These are phyloP conservation scores for Diabrotica virgifera DNA, from an alignment of 1,140 invertebrate species.

Conservation along the genomic window DNA sequence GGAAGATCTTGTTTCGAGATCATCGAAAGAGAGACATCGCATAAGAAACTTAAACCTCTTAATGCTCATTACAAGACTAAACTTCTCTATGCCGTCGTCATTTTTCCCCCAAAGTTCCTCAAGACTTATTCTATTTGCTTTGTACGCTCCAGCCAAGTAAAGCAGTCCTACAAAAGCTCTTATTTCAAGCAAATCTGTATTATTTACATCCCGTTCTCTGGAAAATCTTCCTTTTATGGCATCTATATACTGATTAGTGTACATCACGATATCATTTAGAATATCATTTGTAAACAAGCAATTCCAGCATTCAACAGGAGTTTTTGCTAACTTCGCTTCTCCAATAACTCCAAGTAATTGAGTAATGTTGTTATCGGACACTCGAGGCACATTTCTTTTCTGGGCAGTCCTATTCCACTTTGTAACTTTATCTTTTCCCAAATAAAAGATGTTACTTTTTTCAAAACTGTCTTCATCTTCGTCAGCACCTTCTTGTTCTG, in stretches of 20 bases:
- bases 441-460: too few relatives aligned
- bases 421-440: constrained; percentile 1
- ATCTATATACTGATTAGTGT: constrained; percentile 17
- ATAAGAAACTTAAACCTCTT: constrained; percentile 40
- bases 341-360: not conserved
- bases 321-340: not conserved
- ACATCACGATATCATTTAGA: constrained; percentile 10
- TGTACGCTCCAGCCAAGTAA: constrained; percentile 33
- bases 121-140: constrained; percentile 31
- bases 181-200: constrained; percentile 21
- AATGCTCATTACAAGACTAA: constrained; percentile 32
- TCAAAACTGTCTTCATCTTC: too few relatives aligned
- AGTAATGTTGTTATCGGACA: too few relatives aligned
- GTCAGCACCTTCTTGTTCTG: too few relatives aligned
- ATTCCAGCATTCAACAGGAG: constrained; percentile 12
- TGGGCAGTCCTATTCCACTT: not conserved
- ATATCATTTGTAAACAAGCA: constrained; percentile 10
- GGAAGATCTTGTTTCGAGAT: constrained; percentile 35
- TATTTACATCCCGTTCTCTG: constrained; percentile 7
- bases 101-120: constrained; percentile 37
- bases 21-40: constrained; percentile 38
- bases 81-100: constrained; percentile 31
- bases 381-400: not conserved
- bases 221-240: not conserved
- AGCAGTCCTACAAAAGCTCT: constrained; percentile 25